Conservation (phyloP, 2,888 invertebrate species). For the Tenodera sinensis region DNA sequence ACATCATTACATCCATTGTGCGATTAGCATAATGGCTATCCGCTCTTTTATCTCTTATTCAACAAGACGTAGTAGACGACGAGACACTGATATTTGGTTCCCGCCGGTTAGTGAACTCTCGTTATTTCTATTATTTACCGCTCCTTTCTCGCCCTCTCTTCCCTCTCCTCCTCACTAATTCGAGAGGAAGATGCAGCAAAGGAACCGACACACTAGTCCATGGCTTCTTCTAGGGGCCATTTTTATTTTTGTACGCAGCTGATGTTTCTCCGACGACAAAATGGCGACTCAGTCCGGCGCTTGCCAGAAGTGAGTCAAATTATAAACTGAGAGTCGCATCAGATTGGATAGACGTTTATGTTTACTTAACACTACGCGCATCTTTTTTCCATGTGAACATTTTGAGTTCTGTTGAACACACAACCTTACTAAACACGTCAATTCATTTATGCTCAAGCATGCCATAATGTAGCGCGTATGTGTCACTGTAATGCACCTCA, state of each 20-base stretch:
- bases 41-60: not conserved
- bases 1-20: not conserved
- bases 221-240: not conserved
- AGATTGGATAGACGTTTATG: not conserved
- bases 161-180: not conserved
- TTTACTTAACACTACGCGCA: not conserved
- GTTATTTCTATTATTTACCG: not conserved
- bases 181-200: not conserved
- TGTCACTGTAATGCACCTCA: too few relatives aligned
- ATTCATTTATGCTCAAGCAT: too few relatives aligned
- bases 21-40: not conserved
- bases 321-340: not conserved
- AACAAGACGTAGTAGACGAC: not conserved
- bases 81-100: not conserved
- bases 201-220: not conserved
- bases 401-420: not conserved
- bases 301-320: not conserved
- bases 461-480: too few relatives aligned
- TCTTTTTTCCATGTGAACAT: not conserved
- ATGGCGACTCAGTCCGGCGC: not conserved
- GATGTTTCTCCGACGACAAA: not conserved
- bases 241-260: constrained; percentile 7
- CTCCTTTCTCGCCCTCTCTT: too few relatives aligned
- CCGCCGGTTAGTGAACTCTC: not conserved
- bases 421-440: too few relatives aligned